Conservation (phyloP, 2,888 invertebrate genomes). For the Cecidostiba fungosa region DNA sequence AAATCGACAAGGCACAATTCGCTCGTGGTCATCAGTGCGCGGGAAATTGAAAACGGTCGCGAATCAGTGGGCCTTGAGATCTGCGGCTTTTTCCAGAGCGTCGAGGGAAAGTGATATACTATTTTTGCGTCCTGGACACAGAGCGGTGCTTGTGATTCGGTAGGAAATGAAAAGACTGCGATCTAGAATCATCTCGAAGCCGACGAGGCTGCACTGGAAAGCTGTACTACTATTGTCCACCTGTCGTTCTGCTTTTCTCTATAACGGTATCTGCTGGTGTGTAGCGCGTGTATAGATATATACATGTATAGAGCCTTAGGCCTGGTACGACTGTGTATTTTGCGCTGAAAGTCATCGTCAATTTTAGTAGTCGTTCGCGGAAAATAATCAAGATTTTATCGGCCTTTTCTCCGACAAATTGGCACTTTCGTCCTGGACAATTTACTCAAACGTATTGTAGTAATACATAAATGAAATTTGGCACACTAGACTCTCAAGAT, state of each 20-base stretch:
- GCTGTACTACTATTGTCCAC: constrained; percentile 4
- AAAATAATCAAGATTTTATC: constrained; percentile 10
- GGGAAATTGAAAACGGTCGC: constrained; percentile 45
- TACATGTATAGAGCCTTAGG: background rate
- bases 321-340: background rate
- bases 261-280: background rate
- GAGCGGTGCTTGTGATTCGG: background rate
- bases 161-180: background rate
- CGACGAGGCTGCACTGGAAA: background rate
- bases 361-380: background rate
- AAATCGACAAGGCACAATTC: background rate
- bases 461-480: no score
- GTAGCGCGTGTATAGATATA: background rate
- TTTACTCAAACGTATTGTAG: background rate
- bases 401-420: background rate
- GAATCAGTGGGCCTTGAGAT: constrained; percentile 14
- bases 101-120: constrained; percentile 31
- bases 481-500: no score
- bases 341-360: background rate
- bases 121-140: background rate
- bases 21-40: constrained; percentile 16
- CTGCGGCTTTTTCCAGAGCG: constrained; percentile 9
- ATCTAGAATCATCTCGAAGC: constrained; percentile 7
- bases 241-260: constrained; percentile 14
- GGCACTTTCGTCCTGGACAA: background rate